These are phyloP conservation scores for Strigamia transsilvanica DNA, from an alignment of 2,888 invertebrate genomes.

Conservation along the genomic window DNA sequence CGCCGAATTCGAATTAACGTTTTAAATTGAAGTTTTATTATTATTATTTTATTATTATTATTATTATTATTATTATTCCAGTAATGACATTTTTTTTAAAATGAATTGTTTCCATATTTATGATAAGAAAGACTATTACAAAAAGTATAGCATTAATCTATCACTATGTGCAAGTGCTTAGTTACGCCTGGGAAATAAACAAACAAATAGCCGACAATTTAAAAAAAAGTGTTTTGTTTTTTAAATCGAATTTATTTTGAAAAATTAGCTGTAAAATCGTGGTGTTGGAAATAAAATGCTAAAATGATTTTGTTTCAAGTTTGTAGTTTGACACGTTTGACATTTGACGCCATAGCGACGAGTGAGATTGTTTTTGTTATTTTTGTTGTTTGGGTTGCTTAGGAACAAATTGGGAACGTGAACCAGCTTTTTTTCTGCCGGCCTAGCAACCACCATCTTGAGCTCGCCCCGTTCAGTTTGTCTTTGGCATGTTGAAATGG, in stretches of 20 bases:
- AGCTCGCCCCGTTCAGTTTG: conserved; percentile 38
- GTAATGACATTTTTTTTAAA: not conserved
- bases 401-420: not conserved
- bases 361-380: not conserved
- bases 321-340: too few species aligned
- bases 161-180: too few species aligned
- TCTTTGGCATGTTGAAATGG: conserved; percentile 38
- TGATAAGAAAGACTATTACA: not conserved
- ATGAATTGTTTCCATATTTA: not conserved
- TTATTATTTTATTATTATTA: too few species aligned
- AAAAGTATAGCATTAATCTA: too few species aligned
- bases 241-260: too few species aligned
- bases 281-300: not conserved
- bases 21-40: not conserved
- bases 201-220: too few species aligned
- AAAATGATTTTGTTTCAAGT: not conserved
- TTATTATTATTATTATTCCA: not conserved
- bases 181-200: too few species aligned
- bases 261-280: too few species aligned
- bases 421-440: conserved; percentile 28
- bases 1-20: not conserved
- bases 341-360: too few species aligned
- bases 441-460: conserved; percentile 38
- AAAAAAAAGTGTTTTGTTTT: not conserved
- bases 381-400: not conserved